A percentile compares a stretch with the other conserved stretches of the same genome.
Conservation (phyloP, 2,797 vertebrate genomes). For the Enteromius fasciolatus region DNA sequence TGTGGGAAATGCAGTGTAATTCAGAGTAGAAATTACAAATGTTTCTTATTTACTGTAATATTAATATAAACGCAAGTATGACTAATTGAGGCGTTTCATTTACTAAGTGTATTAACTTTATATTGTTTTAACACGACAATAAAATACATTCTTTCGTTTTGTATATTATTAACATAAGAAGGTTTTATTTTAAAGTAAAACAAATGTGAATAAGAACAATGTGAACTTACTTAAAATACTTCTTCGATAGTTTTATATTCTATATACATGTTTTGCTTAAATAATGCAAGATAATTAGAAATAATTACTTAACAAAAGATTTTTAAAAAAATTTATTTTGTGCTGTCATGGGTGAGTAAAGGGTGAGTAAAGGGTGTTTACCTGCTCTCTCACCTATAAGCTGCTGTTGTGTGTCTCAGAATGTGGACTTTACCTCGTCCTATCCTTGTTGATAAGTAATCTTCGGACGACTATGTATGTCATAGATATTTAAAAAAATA, state of each 20-base stretch:
- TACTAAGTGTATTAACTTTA: neutral
- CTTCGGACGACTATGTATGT: neutral
- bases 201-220: neutral
- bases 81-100: neutral
- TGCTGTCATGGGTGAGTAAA: neutral
- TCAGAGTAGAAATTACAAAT: neutral
- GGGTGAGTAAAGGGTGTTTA: neutral
- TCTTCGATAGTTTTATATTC: neutral
- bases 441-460: neutral
- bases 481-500: neutral
- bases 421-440: conserved; percentile 16
- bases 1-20: conserved; percentile 49
- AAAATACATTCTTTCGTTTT: neutral
- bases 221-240: no score
- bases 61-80: neutral
- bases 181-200: neutral
- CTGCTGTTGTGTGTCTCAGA: neutral
- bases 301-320: neutral
- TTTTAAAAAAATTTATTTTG: no score
- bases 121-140: neutral
- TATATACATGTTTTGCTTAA: neutral
- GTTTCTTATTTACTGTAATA: neutral
- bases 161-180: neutral
- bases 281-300: neutral
- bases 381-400: neutral